phyloP scores from a whole-genome alignment of 2,888 invertebrate species.

The Salticus scenicus region DNA sequence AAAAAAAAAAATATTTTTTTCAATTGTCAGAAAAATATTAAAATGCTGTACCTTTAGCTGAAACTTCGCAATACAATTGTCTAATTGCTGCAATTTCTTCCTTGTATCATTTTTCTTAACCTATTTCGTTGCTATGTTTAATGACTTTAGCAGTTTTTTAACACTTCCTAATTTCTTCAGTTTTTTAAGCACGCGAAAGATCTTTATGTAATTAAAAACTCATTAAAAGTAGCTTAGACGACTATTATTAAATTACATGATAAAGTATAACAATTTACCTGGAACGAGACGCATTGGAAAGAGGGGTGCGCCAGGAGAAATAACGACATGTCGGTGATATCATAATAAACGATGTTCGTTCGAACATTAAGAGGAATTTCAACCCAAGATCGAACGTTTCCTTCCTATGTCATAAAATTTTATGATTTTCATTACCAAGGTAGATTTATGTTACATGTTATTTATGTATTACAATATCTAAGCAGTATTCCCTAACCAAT shows the following conservation, averaged over 20 bases:
- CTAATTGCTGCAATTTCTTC: not conserved
- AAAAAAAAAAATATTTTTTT: not conserved
- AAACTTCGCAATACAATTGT: not conserved
- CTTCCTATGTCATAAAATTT: too few species aligned
- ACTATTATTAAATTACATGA: slow-evolving; percentile 56
- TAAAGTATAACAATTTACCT: slow-evolving; percentile 58
- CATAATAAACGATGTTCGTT: not conserved
- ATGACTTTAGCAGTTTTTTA: slow-evolving; percentile 36
- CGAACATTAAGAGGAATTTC: not conserved
- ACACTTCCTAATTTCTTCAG: slow-evolving; percentile 29
- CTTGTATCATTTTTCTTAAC: too few species aligned
- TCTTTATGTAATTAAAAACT: slow-evolving; percentile 59
- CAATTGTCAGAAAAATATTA: not conserved
- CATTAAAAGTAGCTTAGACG: slow-evolving; percentile 57
- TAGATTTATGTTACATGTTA: too few species aligned
- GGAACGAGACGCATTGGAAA: slow-evolving; percentile 11
- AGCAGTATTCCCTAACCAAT: too few species aligned
- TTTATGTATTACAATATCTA: too few species aligned
- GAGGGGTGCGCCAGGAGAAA: not conserved
- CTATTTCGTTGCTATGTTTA: slow-evolving; percentile 31
- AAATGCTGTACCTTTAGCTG: not conserved
- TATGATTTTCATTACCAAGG: too few species aligned
- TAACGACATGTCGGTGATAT: not conserved
- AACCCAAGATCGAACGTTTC: not conserved
- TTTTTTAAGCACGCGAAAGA: slow-evolving; percentile 31